These are phyloP conservation scores for Schizotus pectinicornis DNA, from an alignment of 2,888 invertebrate genomes.

Conservation along the genomic window DNA sequence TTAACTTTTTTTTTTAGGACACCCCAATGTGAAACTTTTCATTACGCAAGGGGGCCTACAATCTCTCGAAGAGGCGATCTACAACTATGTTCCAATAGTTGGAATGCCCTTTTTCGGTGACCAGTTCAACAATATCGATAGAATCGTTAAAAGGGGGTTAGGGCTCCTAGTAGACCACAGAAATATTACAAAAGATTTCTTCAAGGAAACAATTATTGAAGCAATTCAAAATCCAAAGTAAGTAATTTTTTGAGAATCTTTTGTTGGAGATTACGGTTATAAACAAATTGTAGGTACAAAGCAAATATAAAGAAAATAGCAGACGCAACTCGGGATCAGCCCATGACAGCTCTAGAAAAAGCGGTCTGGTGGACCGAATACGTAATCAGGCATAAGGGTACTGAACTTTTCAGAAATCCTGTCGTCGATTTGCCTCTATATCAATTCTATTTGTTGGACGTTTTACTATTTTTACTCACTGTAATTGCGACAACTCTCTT, in stretches of 20 bases:
- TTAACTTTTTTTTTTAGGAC: conserved; percentile 33
- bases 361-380: conserved; percentile 44
- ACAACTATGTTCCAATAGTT: conserved; percentile 39
- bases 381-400: conserved; percentile 38
- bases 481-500: not conserved
- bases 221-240: conserved; percentile 44
- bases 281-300: not conserved
- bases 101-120: conserved; percentile 44
- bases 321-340: conserved; percentile 29
- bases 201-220: conserved; percentile 42
- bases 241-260: too few species aligned
- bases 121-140: conserved; percentile 39
- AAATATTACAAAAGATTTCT: conserved; percentile 30
- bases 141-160: conserved; percentile 36
- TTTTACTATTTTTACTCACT: conserved; percentile 26
- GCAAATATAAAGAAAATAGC: conserved; percentile 11
- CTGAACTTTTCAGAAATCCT: conserved; percentile 35
- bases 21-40: conserved; percentile 49
- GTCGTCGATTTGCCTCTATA: conserved; percentile 38
- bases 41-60: conserved; percentile 43
- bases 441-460: conserved; percentile 42
- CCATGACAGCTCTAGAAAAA: conserved; percentile 35
- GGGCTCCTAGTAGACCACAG: conserved; percentile 34
- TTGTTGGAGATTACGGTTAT: too few species aligned
- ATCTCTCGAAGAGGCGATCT: conserved; percentile 38